Evolutionary conservation across 2,797 vertebrate genomes (phyloP).

Genomic region (Botia kubotai): DNA sequence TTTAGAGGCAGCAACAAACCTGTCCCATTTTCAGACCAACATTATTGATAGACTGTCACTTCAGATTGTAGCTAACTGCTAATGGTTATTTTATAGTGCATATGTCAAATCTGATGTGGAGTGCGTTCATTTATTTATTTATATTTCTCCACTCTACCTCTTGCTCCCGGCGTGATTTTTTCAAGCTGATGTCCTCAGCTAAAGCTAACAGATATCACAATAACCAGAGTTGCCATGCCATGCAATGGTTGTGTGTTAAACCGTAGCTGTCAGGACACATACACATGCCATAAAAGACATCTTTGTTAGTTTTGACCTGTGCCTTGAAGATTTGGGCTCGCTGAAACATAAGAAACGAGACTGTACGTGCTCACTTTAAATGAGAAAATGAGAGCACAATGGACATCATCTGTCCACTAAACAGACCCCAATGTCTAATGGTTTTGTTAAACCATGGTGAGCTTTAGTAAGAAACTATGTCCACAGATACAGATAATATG

Average conservation of each 20-base stretch:
- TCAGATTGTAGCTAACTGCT: conserved; percentile 81
- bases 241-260: conserved; percentile 55
- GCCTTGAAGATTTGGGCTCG: neutral
- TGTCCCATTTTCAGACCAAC: conserved; percentile 83
- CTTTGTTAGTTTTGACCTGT: neutral
- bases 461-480: neutral
- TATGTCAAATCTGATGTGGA: conserved; percentile 78
- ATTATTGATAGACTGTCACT: conserved; percentile 87
- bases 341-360: neutral
- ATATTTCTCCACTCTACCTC: conserved; percentile 48
- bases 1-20: conserved; percentile 87
- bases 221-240: conserved; percentile 53
- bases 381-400: neutral
- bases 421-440: neutral
- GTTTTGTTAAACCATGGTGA: neutral
- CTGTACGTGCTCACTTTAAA: neutral
- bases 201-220: conserved; percentile 52
- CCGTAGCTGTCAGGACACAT: conserved; percentile 30
- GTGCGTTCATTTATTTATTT: conserved; percentile 50
- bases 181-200: conserved; percentile 53
- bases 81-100: conserved; percentile 85
- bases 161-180: conserved; percentile 61
- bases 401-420: neutral
- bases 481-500: neutral
- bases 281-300: conserved; percentile 13